Percentiles rank a stretch among this genome's conserved stretches.
These are phyloP conservation scores for Colinus virginianus DNA, from an alignment of 2,113 vertebrate species.

Conservation along the genomic window DNA sequence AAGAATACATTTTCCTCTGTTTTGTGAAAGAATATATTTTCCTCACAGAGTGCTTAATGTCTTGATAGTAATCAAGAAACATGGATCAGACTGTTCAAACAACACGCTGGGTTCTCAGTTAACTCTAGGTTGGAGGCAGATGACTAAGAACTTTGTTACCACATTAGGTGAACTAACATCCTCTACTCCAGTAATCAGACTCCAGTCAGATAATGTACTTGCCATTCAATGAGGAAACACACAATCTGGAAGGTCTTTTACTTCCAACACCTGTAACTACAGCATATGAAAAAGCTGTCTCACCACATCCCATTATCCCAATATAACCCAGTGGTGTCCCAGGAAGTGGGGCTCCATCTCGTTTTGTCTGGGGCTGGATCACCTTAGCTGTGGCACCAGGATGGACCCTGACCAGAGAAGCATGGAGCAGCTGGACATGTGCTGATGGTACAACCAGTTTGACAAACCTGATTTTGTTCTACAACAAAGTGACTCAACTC, in stretches of 20 bases:
- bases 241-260: neutral
- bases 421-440: too few species aligned
- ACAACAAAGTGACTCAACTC: too few species aligned
- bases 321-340: too few species aligned
- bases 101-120: neutral
- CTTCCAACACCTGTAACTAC: neutral
- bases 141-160: neutral
- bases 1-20: neutral
- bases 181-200: neutral
- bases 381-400: too few species aligned
- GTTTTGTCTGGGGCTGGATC: too few species aligned
- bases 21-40: neutral
- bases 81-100: neutral
- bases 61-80: neutral
- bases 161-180: neutral
- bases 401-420: too few species aligned
- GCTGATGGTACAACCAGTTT: too few species aligned
- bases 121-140: neutral
- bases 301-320: too few species aligned
- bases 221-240: fast-evolving
- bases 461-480: too few species aligned
- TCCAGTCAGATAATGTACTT: neutral
- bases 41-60: neutral
- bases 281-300: neutral
- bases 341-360: too few species aligned